These are phyloP conservation scores for Bombus vancouverensis DNA, from an alignment of 1,140 invertebrate species.

Conservation along the genomic window DNA sequence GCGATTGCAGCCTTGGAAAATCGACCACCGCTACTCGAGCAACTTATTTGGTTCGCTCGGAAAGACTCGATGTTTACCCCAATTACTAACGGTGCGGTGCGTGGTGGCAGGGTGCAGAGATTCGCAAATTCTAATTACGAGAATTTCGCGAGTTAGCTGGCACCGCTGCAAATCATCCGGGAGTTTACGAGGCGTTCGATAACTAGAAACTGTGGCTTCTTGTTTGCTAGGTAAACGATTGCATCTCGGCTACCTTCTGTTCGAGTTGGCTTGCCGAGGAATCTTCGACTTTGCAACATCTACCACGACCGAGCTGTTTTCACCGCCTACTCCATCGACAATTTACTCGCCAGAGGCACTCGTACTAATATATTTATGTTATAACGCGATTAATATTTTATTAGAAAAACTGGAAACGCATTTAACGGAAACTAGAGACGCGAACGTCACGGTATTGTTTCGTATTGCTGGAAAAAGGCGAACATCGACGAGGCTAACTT, in stretches of 20 bases:
- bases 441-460: too few species aligned
- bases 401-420: too few species aligned
- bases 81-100: background rate
- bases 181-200: conserved; percentile 39
- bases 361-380: too few species aligned
- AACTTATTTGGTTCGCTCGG: too few species aligned
- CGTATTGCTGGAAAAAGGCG: too few species aligned
- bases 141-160: conserved; percentile 13
- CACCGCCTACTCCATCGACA: background rate
- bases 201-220: conserved; percentile 34
- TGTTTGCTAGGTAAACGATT: conserved; percentile 50
- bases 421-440: too few species aligned
- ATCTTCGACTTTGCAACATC: conserved; percentile 10
- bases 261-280: conserved; percentile 8
- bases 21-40: too few species aligned
- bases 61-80: conserved; percentile 4
- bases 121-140: conserved; percentile 38
- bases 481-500: too few species aligned
- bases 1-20: too few species aligned
- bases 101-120: background rate
- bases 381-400: too few species aligned
- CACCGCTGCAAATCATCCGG: conserved; percentile 33
- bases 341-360: background rate
- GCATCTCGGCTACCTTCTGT: background rate
- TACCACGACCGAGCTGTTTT: too few species aligned